phyloP scores from a whole-genome alignment of 2,888 invertebrate genomes.

The Andricus curvator region DNA sequence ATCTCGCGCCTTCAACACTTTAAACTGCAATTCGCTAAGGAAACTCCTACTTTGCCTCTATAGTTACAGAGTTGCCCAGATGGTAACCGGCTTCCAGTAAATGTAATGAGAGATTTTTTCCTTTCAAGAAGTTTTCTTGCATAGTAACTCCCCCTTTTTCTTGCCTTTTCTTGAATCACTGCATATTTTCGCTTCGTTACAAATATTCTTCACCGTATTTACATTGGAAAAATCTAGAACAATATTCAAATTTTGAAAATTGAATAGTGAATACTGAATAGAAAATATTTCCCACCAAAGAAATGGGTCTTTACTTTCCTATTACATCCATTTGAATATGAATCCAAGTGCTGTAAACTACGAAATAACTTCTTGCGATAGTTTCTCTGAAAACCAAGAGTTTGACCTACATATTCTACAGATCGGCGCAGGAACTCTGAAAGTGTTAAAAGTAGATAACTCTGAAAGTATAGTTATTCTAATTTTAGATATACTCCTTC shows the following conservation, averaged over 20 bases:
- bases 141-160: not conserved
- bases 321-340: not conserved
- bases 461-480: not conserved
- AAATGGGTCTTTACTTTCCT: not conserved
- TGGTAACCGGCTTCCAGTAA: slow-evolving; percentile 15
- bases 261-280: not conserved
- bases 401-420: slow-evolving; percentile 19
- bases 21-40: slow-evolving; percentile 4
- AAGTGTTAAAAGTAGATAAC: not conserved
- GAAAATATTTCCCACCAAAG: not conserved
- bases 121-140: not conserved
- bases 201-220: not conserved
- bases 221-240: not conserved
- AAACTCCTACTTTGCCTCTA: not conserved
- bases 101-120: slow-evolving; percentile 6
- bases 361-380: not conserved
- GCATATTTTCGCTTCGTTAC: not conserved
- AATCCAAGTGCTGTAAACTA: not conserved
- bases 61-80: slow-evolving; percentile 5
- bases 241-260: not conserved
- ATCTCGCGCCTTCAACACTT: slow-evolving; percentile 19
- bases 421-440: not conserved
- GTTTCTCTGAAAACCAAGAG: not conserved
- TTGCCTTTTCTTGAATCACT: not conserved
- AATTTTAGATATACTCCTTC: not conserved